A percentile compares a stretch with the other conserved stretches of the same genome.
Evolutionary conservation across 2,888 invertebrate species (phyloP).

Genomic region (Agapetus fuscipes): DNA sequence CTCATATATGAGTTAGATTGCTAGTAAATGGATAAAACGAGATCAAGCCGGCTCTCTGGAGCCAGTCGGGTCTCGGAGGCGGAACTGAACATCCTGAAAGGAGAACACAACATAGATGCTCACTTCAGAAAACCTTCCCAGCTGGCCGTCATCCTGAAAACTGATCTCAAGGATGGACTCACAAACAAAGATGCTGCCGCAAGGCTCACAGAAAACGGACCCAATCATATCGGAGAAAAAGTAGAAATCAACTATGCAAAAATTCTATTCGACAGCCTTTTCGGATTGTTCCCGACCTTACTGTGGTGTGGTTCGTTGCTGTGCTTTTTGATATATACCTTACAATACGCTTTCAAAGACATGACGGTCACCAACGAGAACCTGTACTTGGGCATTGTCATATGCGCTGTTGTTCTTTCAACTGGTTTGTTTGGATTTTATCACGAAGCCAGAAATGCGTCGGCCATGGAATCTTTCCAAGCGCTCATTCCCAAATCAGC

Average conservation of each 20-base stretch:
- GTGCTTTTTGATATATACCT: constrained; percentile 49
- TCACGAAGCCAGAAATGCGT: constrained; percentile 56
- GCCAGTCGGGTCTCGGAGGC: no score
- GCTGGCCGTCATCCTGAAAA: constrained; percentile 36
- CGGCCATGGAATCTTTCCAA: constrained; percentile 79
- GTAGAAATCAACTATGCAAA: constrained; percentile 51
- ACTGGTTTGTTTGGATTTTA: constrained; percentile 49
- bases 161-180: constrained; percentile 43
- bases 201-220: constrained; percentile 45
- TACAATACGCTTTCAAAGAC: no score
- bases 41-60: no score
- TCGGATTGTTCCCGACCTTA: constrained; percentile 62
- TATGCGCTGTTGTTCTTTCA: constrained; percentile 33
- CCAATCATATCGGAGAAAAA: constrained; percentile 50
- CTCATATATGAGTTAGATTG: no score
- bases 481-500: constrained; percentile 68
- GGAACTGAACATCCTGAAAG: background rate
- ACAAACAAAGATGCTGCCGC: constrained; percentile 42
- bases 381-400: constrained; percentile 37
- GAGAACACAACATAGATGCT: constrained; percentile 35
- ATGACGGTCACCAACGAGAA: constrained; percentile 31
- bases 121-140: constrained; percentile 37
- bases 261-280: constrained; percentile 56
- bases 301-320: constrained; percentile 58
- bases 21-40: no score